Conservation (phyloP, 1,140 invertebrate species). For the Camponotus floridanus region DNA sequence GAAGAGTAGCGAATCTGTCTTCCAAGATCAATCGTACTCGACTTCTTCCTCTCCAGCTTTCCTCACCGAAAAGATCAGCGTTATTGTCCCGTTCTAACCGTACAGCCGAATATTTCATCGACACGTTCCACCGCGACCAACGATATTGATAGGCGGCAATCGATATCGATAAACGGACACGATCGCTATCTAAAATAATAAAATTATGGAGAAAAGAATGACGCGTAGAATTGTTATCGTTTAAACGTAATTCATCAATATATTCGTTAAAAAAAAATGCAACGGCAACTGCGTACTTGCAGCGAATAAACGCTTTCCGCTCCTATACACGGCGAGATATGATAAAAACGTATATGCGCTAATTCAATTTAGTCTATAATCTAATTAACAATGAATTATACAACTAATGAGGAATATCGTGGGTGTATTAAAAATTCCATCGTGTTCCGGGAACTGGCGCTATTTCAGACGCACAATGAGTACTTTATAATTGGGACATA, state of each 20-base stretch:
- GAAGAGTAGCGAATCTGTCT: conserved; percentile 5
- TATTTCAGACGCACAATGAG: conserved; percentile 51
- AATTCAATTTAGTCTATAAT: conserved; percentile 45
- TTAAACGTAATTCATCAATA: neutral
- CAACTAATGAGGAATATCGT: conserved; percentile 54
- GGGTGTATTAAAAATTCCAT: conserved; percentile 59
- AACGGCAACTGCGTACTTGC: too few species aligned
- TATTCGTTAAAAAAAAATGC: conserved; percentile 1
- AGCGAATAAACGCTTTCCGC: neutral
- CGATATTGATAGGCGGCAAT: neutral
- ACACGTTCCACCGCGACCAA: neutral
- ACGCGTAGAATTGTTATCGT: neutral
- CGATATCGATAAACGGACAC: neutral
- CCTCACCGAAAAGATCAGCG: neutral
- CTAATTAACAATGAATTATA: conserved; percentile 47
- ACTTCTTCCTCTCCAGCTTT: neutral
- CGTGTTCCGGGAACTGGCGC: conserved; percentile 34
- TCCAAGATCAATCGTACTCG: conserved; percentile 8
- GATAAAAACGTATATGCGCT: conserved; percentile 35
- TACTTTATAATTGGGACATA: conserved; percentile 63
- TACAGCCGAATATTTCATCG: neutral
- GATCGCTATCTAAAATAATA: neutral
- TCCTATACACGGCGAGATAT: neutral
- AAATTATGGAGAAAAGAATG: neutral
- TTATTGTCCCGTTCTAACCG: neutral